Conservation (phyloP, 2,888 invertebrate genomes). For the Ichneumoninae sp. region DNA sequence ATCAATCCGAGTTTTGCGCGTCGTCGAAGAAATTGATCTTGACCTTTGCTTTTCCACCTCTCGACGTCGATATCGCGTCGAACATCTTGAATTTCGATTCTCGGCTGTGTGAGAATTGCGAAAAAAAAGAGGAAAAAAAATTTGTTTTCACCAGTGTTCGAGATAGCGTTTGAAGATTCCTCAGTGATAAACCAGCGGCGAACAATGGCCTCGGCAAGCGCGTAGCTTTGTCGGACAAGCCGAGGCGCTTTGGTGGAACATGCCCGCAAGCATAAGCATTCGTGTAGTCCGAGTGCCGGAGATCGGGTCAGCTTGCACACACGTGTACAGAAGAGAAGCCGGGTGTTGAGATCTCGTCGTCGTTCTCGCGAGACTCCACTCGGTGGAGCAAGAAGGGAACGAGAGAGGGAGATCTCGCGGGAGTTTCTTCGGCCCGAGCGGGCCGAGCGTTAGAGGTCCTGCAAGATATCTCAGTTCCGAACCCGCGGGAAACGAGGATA, state of each 20-base stretch:
- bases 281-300: slow-evolving; percentile 16
- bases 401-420: slow-evolving; percentile 1
- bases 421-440: neutral
- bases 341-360: slow-evolving; percentile 48
- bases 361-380: slow-evolving; percentile 14
- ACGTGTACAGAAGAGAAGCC: slow-evolving; percentile 23
- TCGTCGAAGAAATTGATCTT: neutral
- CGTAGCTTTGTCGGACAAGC: slow-evolving; percentile 38
- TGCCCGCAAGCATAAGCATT: slow-evolving; percentile 9
- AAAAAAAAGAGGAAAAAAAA: neutral
- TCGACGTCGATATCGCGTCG: slow-evolving; percentile 28
- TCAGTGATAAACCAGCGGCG: slow-evolving; percentile 32
- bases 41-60: neutral
- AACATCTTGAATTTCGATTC: slow-evolving; percentile 31
- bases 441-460: slow-evolving; percentile 22
- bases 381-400: slow-evolving; percentile 8
- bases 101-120: neutral
- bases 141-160: slow-evolving; percentile 6
- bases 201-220: slow-evolving; percentile 47
- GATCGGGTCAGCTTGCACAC: slow-evolving; percentile 51
- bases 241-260: slow-evolving; percentile 14
- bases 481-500: slow-evolving; percentile 57
- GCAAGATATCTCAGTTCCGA: slow-evolving; percentile 44
- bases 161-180: slow-evolving; percentile 39
- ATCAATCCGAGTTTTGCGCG: neutral